phyloP scores from a whole-genome alignment of 2,888 invertebrate species.

The Pseudococcus longispinus region DNA sequence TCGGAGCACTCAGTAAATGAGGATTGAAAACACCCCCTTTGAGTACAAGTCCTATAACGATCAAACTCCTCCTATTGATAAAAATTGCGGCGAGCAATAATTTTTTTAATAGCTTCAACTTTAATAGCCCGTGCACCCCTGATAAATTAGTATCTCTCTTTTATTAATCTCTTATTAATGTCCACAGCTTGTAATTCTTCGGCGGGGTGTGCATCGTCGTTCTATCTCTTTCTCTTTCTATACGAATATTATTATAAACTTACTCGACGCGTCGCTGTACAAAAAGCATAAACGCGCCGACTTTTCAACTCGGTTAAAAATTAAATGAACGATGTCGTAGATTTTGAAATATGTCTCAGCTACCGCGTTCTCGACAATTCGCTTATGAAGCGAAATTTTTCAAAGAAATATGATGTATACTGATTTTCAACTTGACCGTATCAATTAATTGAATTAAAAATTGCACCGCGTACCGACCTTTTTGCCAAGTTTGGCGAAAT shows the following conservation, averaged over 20 bases:
- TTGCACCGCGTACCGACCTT: not conserved
- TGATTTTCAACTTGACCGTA: conserved; percentile 33
- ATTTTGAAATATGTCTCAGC: conserved; percentile 29
- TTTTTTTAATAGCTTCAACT: conserved; percentile 21
- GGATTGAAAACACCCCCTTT: conserved; percentile 19
- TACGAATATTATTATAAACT: not conserved
- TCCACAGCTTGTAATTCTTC: not conserved
- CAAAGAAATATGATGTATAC: conserved; percentile 8
- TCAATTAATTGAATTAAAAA: conserved; percentile 40
- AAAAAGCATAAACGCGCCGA: conserved; percentile 9
- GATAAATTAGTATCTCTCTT: conserved; percentile 6
- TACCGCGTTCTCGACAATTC: not conserved
- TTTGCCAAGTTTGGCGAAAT: not conserved
- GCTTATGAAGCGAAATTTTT: conserved; percentile 33
- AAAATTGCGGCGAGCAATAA: conserved; percentile 8
- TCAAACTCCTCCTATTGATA: conserved; percentile 27
- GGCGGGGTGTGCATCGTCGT: not conserved
- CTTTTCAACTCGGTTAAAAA: conserved; percentile 11
- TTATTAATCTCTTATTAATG: conserved; percentile 18
- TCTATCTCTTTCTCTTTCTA: too few species aligned
- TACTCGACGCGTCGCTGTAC: not conserved
- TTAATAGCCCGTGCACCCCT: not conserved
- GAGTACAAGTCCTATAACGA: not conserved
- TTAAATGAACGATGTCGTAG: conserved; percentile 26
- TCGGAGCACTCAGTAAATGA: not conserved